Conservation (phyloP, 2,797 vertebrate species). For the Scleropages formosus region DNA sequence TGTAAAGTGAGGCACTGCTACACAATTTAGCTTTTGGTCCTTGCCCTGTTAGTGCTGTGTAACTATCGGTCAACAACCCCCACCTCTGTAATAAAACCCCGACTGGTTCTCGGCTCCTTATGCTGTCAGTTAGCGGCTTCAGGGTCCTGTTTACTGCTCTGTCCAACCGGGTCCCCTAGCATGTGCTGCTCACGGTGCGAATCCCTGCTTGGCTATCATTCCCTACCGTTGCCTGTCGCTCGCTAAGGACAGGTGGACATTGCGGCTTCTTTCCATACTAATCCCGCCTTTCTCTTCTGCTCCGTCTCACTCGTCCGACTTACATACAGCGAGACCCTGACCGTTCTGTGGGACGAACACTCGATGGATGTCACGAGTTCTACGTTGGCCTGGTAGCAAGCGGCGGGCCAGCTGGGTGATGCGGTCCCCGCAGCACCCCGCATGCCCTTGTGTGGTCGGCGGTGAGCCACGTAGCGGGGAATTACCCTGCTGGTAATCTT, state of each 20-base stretch:
- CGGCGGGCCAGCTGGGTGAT: not conserved
- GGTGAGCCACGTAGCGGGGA: conserved; percentile 21
- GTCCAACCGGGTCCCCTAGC: not conserved
- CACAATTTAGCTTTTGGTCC: no score
- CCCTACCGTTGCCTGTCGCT: no score
- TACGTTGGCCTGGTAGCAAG: not conserved
- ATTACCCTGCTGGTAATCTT: conserved; percentile 66
- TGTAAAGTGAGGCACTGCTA: no score
- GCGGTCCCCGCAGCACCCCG: conserved; percentile 21
- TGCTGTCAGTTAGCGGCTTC: no score
- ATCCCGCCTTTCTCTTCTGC: not conserved
- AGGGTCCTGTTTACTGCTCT: not conserved
- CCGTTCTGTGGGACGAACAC: not conserved
- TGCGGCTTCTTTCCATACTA: not conserved
- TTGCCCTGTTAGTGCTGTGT: no score
- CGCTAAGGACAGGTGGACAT: no score
- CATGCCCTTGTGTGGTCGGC: conserved; percentile 39
- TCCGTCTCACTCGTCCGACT: not conserved
- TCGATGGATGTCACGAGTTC: not conserved
- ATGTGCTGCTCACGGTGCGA: no score
- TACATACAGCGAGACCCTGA: not conserved
- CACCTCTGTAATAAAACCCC: no score
- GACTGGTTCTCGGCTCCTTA: no score
- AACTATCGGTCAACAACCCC: no score
- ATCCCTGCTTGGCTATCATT: no score